A percentile compares a stretch with the other conserved stretches of the same genome.
Evolutionary conservation across 1,140 invertebrate genomes (phyloP).

Genomic region (Subanguina moxae): DNA sequence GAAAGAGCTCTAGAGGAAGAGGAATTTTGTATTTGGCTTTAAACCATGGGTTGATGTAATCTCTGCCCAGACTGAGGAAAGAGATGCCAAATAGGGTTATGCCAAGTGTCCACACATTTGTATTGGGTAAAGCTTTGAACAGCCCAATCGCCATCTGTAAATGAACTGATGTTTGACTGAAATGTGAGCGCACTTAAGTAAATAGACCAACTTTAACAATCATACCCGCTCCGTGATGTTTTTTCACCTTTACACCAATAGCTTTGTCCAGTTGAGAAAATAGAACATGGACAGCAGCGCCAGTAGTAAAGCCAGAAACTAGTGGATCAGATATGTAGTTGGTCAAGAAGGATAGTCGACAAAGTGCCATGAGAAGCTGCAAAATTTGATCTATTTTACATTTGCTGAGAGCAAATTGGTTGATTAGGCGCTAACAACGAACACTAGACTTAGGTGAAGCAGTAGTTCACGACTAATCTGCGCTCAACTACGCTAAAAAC

Average conservation of each 20-base stretch:
- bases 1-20: slow-evolving; percentile 62
- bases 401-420: no score
- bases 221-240: slow-evolving; percentile 51
- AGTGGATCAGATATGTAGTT: slow-evolving; percentile 57
- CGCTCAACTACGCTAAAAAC: no score
- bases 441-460: no score
- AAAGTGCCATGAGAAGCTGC: slow-evolving; percentile 51
- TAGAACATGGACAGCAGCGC: slow-evolving; percentile 55
- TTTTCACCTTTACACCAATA: slow-evolving; percentile 51
- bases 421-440: no score
- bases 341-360: slow-evolving; percentile 55
- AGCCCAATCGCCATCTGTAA: slow-evolving; percentile 57
- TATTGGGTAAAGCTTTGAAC: slow-evolving; percentile 57
- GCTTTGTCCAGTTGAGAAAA: slow-evolving; percentile 55
- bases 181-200: slow-evolving; percentile 8
- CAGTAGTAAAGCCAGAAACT: slow-evolving; percentile 57
- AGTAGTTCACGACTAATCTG: no score
- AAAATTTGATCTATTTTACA: neutral
- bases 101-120: slow-evolving; percentile 61
- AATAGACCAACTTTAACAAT: slow-evolving; percentile 31
- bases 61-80: slow-evolving; percentile 60
- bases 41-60: slow-evolving; percentile 62
- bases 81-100: slow-evolving; percentile 60
- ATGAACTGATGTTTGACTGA: slow-evolving; percentile 3
- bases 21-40: slow-evolving; percentile 61